Base-by-base conservation (phyloP, 2,888 invertebrate species). In the Sussaba pulchella region DNA sequence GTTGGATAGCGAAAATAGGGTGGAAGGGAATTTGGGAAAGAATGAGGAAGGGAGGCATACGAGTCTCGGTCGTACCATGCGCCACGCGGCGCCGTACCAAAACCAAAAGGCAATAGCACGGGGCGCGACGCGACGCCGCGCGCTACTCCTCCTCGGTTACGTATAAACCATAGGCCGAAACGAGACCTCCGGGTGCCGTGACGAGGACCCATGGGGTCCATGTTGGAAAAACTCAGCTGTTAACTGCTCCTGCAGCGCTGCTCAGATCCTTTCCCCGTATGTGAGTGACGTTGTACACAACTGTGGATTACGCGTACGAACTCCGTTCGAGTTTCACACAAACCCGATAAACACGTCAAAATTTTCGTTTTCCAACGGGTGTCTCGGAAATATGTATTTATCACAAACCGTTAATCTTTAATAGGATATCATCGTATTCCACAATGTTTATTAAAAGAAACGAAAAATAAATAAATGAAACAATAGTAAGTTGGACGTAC, bases 131-230 rank as follows among this genome's bases (percentile, higher is more conserved):
- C 83, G 73, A 76, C n/a, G n/a, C 73, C 82, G 79, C 78, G 64
- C 78, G 45, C 24, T n/a, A 63, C 73, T 77, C 57, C 81, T 73
- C 81, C 83, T 78, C 82, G 85, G 88, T 86, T 87, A 87, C 87
- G 86, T 88, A 90, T 90, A 89, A 89, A 90, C 89, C 88, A 89
- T 89, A 88, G 89, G 87, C 88, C 85, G 89, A 85, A 90, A 90
- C 90, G 90, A 90, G 89, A 87, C 90, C 89, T 89, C 85, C 43
- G 90, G 90, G 90, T 90, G 89, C 90, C 88, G 85, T 90, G 88
- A 85, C 86, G 83, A 74, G 85, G 78, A 89, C 90, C 89, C 90
- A 86, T 87, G 90, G 89, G 90, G 85, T 90, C 89, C 87, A 90
- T 89, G 87, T 84, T 88, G 89, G 88, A 90, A 90, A 90, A 90